Conservation (phyloP, 1,140 invertebrate species). For the Triops longicaudatus region DNA sequence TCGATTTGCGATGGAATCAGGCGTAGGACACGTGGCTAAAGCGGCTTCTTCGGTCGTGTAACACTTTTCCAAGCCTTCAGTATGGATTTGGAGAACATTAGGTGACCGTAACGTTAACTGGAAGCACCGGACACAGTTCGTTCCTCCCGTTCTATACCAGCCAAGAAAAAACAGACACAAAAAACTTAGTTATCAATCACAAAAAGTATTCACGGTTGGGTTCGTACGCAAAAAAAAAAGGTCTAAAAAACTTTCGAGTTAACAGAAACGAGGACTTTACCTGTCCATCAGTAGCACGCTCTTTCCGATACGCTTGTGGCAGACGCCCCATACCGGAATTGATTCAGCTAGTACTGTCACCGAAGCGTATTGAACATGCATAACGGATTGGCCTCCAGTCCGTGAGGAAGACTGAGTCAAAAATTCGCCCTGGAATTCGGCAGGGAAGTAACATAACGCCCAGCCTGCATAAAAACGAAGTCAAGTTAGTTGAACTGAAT, state of each 20-base stretch:
- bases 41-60: slow-evolving; percentile 53
- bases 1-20: slow-evolving; percentile 40
- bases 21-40: slow-evolving; percentile 48
- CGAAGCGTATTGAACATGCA: slow-evolving; percentile 47
- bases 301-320: slow-evolving; percentile 50
- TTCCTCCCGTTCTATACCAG: slow-evolving; percentile 43
- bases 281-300: slow-evolving; percentile 56
- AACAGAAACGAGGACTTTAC: slow-evolving; percentile 37
- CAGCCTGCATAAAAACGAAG: slow-evolving; percentile 29
- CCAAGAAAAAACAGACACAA: slow-evolving; percentile 31
- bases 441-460: slow-evolving; percentile 55
- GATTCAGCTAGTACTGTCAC: slow-evolving; percentile 54
- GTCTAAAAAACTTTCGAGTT: neutral
- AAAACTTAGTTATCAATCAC: slow-evolving; percentile 28
- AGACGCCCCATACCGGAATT: slow-evolving; percentile 59
- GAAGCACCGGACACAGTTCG: slow-evolving; percentile 54
- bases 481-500: neutral
- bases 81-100: slow-evolving; percentile 56
- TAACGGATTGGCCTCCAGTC: slow-evolving; percentile 30
- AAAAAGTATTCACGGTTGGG: neutral
- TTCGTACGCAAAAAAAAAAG: neutral
- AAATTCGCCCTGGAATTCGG: slow-evolving; percentile 57
- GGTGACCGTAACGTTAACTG: slow-evolving; percentile 49
- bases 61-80: slow-evolving; percentile 51
- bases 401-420: slow-evolving; percentile 50